These are phyloP conservation scores for Platysteira castanea DNA, from an alignment of 2,113 vertebrate species.

Conservation along the genomic window DNA sequence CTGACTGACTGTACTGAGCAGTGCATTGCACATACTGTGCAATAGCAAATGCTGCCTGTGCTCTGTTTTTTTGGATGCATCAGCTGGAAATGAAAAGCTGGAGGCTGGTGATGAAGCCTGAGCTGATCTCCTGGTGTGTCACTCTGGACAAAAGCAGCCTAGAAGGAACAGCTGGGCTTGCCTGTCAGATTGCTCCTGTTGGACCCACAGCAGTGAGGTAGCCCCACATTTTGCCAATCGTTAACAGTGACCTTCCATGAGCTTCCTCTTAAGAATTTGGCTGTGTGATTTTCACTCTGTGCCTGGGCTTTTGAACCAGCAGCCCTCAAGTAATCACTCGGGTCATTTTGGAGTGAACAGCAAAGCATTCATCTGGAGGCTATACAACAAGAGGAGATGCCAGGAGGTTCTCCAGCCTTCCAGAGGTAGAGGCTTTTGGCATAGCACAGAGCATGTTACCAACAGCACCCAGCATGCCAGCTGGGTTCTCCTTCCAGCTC, in stretches of 20 bases:
- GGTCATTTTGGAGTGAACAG: not conserved
- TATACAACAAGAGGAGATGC: not conserved
- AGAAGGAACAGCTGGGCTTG: not conserved
- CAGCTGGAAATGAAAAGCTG: not conserved
- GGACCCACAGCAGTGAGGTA: not conserved
- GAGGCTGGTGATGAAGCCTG: not conserved
- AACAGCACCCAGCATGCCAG: too few species aligned
- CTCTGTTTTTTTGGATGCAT: not conserved
- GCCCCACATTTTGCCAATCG: not conserved
- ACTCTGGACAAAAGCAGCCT: not conserved
- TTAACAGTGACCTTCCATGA: not conserved
- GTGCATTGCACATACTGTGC: accelerated
- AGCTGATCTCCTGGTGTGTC: not conserved
- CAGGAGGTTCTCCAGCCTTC: not conserved
- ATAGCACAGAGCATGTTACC: not conserved
- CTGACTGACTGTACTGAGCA: not conserved
- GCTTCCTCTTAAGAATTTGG: not conserved
- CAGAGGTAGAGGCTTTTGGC: not conserved
- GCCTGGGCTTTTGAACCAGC: not conserved
- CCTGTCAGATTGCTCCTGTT: not conserved
- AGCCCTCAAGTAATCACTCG: not conserved
- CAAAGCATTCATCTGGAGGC: not conserved
- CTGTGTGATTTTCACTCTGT: not conserved
- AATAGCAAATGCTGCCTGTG: not conserved
- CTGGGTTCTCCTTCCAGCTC: not conserved